A percentile compares a stretch with the other conserved stretches of the same genome.
Evolutionary conservation across 2,888 invertebrate species (phyloP).

Genomic region (Branchinecta sandiegonensis): DNA sequence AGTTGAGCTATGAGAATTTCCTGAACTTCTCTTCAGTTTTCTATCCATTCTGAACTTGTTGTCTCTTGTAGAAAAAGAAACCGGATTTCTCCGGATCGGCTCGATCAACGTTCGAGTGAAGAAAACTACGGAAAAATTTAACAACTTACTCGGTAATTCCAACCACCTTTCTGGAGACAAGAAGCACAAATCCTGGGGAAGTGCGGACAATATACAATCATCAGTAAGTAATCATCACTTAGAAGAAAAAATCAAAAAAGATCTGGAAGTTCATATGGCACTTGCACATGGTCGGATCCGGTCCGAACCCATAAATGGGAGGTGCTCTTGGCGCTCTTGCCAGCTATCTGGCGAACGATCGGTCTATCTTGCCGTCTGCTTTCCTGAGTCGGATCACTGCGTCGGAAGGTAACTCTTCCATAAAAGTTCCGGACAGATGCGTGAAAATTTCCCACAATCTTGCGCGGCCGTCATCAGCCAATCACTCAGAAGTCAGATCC

Average conservation of each 20-base stretch:
- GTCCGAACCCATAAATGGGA: slow-evolving; percentile 20
- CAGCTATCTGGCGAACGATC: too few species aligned
- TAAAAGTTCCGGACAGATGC: too few species aligned
- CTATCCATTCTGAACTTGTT: not conserved
- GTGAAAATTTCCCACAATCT: too few species aligned
- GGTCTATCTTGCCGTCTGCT: too few species aligned
- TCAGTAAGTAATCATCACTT: slow-evolving; percentile 18
- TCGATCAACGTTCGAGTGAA: slow-evolving; percentile 81
- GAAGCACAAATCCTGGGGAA: slow-evolving; percentile 74
- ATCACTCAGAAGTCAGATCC: too few species aligned
- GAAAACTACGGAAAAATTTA: slow-evolving; percentile 81
- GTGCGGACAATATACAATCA: slow-evolving; percentile 60
- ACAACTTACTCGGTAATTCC: slow-evolving; percentile 57
- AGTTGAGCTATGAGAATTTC: too few species aligned
- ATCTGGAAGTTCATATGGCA: not conserved
- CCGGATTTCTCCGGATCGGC: slow-evolving; percentile 74
- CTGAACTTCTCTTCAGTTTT: too few species aligned
- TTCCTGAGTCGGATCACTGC: too few species aligned
- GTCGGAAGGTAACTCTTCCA: too few species aligned
- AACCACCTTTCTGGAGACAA: slow-evolving; percentile 43
- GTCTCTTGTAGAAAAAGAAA: slow-evolving; percentile 19
- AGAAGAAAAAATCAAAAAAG: slow-evolving; percentile 16
- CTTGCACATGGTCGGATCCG: slow-evolving; percentile 18
- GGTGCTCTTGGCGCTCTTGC: too few species aligned
- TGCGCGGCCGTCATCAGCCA: too few species aligned